Evolutionary conservation across 1,140 invertebrate species (phyloP).

Genomic region (Ceratoteleas bidentatus): DNA sequence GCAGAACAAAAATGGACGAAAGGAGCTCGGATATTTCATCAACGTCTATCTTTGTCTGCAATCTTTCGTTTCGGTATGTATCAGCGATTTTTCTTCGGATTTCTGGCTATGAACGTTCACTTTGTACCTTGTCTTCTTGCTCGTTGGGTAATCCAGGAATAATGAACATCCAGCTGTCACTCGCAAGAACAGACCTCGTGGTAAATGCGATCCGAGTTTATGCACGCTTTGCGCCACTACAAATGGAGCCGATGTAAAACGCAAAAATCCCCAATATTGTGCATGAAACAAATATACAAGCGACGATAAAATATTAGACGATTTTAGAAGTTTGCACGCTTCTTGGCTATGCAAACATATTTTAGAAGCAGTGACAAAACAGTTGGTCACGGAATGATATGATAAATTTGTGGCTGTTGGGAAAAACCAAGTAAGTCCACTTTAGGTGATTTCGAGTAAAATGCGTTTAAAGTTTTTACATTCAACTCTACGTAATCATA

Average conservation of each 20-base stretch:
- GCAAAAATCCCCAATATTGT: slow-evolving; percentile 34
- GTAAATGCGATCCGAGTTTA: slow-evolving; percentile 73
- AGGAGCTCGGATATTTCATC: slow-evolving; percentile 22
- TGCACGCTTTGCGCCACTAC: slow-evolving; percentile 42
- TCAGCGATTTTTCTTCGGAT: slow-evolving; percentile 54
- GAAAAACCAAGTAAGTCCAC: too few relatives aligned
- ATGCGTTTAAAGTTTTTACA: too few relatives aligned
- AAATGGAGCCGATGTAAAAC: slow-evolving; percentile 37
- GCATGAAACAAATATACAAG: slow-evolving; percentile 29
- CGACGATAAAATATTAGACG: slow-evolving; percentile 7
- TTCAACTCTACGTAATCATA: too few relatives aligned
- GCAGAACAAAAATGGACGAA: slow-evolving; percentile 13
- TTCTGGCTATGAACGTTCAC: slow-evolving; percentile 51
- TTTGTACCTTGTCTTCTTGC: slow-evolving; percentile 57
- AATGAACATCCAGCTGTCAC: slow-evolving; percentile 79
- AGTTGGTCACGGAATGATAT: too few relatives aligned
- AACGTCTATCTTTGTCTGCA: slow-evolving; percentile 35
- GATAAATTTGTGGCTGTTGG: too few relatives aligned
- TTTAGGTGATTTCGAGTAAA: too few relatives aligned
- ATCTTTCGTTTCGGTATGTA: slow-evolving; percentile 50
- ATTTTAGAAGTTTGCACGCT: background rate
- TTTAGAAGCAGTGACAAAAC: slow-evolving; percentile 17
- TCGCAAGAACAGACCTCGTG: slow-evolving; percentile 73
- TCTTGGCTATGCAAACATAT: slow-evolving; percentile 11
- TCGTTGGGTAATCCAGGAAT: slow-evolving; percentile 76